Base-by-base conservation (phyloP, 1,140 invertebrate species). In the Lordiphosa clarofinis region DNA sequence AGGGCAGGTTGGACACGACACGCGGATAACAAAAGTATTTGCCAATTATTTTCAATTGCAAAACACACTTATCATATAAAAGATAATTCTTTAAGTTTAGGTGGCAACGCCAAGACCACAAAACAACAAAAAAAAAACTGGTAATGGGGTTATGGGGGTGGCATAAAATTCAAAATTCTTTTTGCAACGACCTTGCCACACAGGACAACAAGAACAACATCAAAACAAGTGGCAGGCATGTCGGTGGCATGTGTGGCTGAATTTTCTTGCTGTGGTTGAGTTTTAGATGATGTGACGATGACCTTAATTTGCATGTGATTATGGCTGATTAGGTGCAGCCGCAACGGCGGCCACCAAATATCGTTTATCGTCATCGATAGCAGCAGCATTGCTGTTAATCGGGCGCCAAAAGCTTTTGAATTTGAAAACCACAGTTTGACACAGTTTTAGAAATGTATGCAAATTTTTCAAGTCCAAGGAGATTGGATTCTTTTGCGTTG, bases 251-350 rank as follows among this genome's bases (percentile, higher is more conserved):
- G 11, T 8, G 39, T 10, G 7, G 7, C 3, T 11, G 28, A 8
- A 7, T 31, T 31, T 31, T 31, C 28, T 31, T 7, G 28, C 28
- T 31, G 64, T 65, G 61, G 61, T 52, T 39, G n/a, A 33, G 33
- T 64, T 46, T 13, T 21, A 19, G 59, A 48, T 19, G 37, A 54
- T 19, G 42, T 28, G 61, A 31, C 6, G 28, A 19, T 64, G 61
- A 64, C 58, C 61, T 63, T 64, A 64, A 64, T 64, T 63, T 63
- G 61, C 62, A 66, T 66, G 63, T 66, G 53, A 66, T 65, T 56
- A 66, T 57, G 53, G 33, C 54, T 62, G 56, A 31, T 31, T 66
- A 44, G 64, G 48, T 64, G 47, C 48, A 53, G 39, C 11, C 11
- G 33, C 19, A 21, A 9, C 31, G 63, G 64, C 58, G 47, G 9